phyloP scores from a whole-genome alignment of 1,140 invertebrate genomes.

The Sitodiplosis mosellana region DNA sequence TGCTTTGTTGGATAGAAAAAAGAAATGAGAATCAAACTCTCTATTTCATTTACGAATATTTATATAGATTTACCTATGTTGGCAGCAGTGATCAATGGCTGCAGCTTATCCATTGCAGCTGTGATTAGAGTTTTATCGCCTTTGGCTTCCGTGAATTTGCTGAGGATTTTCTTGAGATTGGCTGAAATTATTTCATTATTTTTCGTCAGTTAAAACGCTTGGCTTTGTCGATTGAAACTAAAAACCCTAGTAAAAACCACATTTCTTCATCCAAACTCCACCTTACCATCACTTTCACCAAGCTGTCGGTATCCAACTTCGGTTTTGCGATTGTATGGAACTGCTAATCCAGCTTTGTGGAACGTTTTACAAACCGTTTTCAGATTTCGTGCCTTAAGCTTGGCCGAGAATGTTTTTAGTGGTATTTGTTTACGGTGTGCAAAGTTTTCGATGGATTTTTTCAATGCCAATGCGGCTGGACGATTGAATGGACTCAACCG shows the following conservation, averaged over 20 bases:
- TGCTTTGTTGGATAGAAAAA: constrained; percentile 21
- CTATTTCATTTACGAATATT: not conserved
- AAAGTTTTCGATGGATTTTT: constrained; percentile 41
- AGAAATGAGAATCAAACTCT: not conserved
- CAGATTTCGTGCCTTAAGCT: constrained; percentile 30
- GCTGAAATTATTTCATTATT: constrained; percentile 36
- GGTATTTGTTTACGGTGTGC: constrained; percentile 39
- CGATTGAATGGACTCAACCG: constrained; percentile 48
- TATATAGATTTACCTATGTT: constrained; percentile 42
- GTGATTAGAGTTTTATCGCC: constrained; percentile 34
- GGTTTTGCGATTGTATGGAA: constrained; percentile 64
- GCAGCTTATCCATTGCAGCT: constrained; percentile 39
- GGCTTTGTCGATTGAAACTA: not conserved
- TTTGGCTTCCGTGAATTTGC: constrained; percentile 39
- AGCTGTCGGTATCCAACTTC: constrained; percentile 63
- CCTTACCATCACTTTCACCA: constrained; percentile 49
- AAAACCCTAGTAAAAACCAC: constrained; percentile 1
- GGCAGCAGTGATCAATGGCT: constrained; percentile 58
- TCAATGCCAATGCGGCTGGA: constrained; percentile 33
- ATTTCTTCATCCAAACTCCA: constrained; percentile 5
- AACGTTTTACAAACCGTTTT: constrained; percentile 61
- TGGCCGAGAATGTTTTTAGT: constrained; percentile 9
- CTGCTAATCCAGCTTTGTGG: constrained; percentile 73
- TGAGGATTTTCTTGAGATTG: constrained; percentile 48
- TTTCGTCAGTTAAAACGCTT: not conserved